phyloP scores from a whole-genome alignment of 2,888 invertebrate species.

The Pasiphila rectangulata region DNA sequence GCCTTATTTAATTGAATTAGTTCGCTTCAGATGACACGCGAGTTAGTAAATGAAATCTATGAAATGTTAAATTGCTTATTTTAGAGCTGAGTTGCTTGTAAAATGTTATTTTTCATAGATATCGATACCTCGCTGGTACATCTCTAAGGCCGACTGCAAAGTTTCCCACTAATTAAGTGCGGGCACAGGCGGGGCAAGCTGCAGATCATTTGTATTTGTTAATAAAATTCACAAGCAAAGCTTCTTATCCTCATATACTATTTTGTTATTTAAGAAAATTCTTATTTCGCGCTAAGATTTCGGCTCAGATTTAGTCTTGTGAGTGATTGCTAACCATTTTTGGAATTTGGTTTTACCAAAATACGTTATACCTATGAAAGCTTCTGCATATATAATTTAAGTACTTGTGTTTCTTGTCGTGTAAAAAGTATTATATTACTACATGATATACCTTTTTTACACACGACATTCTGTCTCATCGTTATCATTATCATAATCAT shows the following conservation, averaged over 20 bases:
- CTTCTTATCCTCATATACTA: conserved; percentile 2
- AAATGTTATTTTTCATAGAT: not conserved
- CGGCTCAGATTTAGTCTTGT: too few relatives aligned
- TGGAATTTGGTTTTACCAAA: not conserved
- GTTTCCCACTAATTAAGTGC: conserved; percentile 56
- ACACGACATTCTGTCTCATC: too few relatives aligned
- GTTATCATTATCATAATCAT: too few relatives aligned
- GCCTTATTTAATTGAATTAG: too few relatives aligned
- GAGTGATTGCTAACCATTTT: not conserved
- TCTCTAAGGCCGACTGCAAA: conserved; percentile 39
- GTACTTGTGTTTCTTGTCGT: too few relatives aligned
- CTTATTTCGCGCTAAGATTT: not conserved
- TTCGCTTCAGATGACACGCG: too few relatives aligned
- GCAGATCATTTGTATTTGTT: conserved; percentile 40
- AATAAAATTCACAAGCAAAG: conserved; percentile 24
- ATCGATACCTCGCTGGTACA: not conserved
- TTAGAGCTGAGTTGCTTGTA: too few relatives aligned
- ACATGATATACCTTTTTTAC: too few relatives aligned
- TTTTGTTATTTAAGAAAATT: not conserved
- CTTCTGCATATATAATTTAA: too few relatives aligned
- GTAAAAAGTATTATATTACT: too few relatives aligned
- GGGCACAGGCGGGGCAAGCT: conserved; percentile 33
- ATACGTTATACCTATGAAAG: not conserved
- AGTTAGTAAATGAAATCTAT: too few relatives aligned
- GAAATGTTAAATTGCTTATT: too few relatives aligned